Base-by-base conservation (phyloP, 1,140 invertebrate species). In the Brachionus koreanus region DNA sequence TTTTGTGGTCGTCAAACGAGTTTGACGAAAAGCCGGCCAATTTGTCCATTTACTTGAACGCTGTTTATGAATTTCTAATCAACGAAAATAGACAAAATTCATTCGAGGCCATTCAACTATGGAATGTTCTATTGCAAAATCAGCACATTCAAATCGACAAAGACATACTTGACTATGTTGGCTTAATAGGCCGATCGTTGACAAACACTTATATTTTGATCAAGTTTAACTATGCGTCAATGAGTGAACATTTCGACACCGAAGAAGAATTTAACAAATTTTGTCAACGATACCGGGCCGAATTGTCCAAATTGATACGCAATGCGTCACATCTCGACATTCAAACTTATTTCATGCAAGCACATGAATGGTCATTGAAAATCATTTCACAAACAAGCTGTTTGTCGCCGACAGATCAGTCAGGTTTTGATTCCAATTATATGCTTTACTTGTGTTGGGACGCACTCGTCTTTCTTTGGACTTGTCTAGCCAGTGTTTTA, bases 241-340 rank as follows among this genome's bases (percentile, higher is more conserved):
- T 74, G 69, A 61, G 23, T 12, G 49, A 61, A 13, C 10, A 61
- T 5, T 79, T 79, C 33, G 76, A 79, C 39, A 12, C 76, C 16
- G 49, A 79, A 29, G 61, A 65, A 19, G 76, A 79, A 35, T 79
- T 61, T 42, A 43, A 63, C 39, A 79, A 79, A 65, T 79, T 79
- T 65, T 79, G 19, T 12, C 49, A 57, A 42, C 39, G 43, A 79
- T 79, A 61, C 12, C 49, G 76, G 1, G 39, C 37, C 25, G 76
- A 79, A 43, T 42, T 79, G 19, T 39, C 76, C 7, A 79, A 35
- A 65, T 16, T 79, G 57, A 37, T 79, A 2, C 49, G 61, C n/a
- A 61, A 33, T 49, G 76, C 46, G 19, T 12, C 49, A 23, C 25
- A 35, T 13, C 19, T 79, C 3, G 39, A 61, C 12, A 16, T 5